phyloP scores from a whole-genome alignment of 2,797 vertebrate species.

The Tolypeutes matacus region DNA sequence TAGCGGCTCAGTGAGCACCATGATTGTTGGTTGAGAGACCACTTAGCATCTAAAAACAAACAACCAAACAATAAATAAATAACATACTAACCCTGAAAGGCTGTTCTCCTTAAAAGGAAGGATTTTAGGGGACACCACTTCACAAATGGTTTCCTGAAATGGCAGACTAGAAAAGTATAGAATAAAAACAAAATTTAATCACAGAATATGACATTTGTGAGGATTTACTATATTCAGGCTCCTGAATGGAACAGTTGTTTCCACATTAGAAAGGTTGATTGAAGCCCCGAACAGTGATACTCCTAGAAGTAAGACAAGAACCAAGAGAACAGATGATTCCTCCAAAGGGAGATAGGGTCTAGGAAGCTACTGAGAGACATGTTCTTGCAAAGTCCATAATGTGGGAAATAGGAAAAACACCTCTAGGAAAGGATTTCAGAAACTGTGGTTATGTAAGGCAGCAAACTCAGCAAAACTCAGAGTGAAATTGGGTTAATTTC shows the following conservation, averaged over 20 bases:
- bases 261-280: background rate
- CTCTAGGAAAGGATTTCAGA: constrained; percentile 28
- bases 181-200: constrained; percentile 24
- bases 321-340: background rate
- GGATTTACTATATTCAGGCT: background rate
- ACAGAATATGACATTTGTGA: background rate
- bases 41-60: background rate
- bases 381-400: background rate
- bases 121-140: background rate
- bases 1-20: background rate
- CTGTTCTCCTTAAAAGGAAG: background rate
- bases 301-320: background rate
- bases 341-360: background rate
- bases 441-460: background rate
- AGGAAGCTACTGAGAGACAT: background rate
- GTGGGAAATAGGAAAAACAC: background rate
- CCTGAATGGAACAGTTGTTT: background rate
- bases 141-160: background rate
- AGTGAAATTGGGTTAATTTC: background rate
- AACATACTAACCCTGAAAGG: background rate
- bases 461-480: background rate
- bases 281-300: background rate
- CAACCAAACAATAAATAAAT: background rate
- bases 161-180: background rate
- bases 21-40: background rate